phyloP scores from a whole-genome alignment of 2,113 vertebrate species.

The Tautogolabrus adspersus region DNA sequence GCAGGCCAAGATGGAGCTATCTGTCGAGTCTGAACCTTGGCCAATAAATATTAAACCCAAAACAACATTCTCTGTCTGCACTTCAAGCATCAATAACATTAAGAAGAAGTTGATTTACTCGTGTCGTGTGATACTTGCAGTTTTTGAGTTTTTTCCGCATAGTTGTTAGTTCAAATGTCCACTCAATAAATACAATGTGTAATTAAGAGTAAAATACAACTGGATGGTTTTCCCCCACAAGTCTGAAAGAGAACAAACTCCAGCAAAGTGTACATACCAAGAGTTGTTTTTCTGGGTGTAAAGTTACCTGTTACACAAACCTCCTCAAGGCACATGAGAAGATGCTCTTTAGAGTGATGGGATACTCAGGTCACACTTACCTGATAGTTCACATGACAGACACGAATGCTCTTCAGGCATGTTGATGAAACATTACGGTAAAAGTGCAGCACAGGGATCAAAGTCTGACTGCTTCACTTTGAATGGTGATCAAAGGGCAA shows the following conservation, averaged over 20 bases:
- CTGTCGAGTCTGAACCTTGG: background rate
- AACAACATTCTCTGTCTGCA: too few relatives aligned
- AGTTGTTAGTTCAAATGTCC: too few relatives aligned
- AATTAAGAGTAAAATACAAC: too few relatives aligned
- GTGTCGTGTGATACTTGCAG: too few relatives aligned
- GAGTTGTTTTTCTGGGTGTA: background rate
- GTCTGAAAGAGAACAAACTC: too few relatives aligned
- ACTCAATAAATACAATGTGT: too few relatives aligned
- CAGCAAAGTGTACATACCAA: background rate
- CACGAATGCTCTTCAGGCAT: background rate
- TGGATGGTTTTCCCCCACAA: too few relatives aligned
- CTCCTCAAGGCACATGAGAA: background rate
- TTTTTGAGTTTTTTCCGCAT: too few relatives aligned
- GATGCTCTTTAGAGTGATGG: background rate
- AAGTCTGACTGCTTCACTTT: background rate
- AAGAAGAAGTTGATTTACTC: too few relatives aligned
- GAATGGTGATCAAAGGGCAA: conserved; percentile 8
- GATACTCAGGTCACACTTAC: conserved; percentile 3
- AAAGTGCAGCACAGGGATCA: background rate
- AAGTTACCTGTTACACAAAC: background rate
- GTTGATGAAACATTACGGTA: background rate
- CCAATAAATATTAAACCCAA: background rate
- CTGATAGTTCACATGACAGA: background rate
- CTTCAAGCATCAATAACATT: too few relatives aligned
- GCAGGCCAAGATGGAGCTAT: too few relatives aligned